Conservation (phyloP, 2,797 vertebrate species). For the Sternarchorhynchus goeldii region DNA sequence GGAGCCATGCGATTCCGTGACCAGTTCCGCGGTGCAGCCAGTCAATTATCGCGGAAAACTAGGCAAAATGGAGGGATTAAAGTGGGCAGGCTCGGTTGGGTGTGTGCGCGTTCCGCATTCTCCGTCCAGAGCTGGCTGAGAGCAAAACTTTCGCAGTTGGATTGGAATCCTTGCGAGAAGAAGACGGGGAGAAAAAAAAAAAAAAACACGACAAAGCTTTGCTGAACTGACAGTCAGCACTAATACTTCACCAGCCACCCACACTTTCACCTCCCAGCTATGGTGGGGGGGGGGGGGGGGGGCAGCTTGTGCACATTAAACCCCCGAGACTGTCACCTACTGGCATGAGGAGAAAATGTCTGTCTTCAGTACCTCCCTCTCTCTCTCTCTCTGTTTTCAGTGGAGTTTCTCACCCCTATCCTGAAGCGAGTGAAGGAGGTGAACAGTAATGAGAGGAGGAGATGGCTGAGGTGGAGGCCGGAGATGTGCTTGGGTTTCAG, state of each 20-base stretch:
- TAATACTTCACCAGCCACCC: conserved; percentile 36
- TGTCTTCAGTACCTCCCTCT: conserved; percentile 24
- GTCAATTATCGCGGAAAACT: conserved; percentile 46
- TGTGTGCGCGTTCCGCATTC: conserved; percentile 38
- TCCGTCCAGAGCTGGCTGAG: conserved; percentile 35
- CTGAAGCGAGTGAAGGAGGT: conserved; percentile 23
- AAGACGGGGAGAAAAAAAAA: conserved; percentile 15
- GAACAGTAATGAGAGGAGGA: conserved; percentile 33
- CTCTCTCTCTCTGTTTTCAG: conserved; percentile 9
- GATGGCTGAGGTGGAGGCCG: conserved; percentile 4
- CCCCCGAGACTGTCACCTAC: conserved; percentile 34
- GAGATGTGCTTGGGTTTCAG: conserved; percentile 22
- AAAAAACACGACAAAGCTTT: conserved; percentile 6
- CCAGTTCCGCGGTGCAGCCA: conserved; percentile 21
- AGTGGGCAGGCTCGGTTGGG: neutral
- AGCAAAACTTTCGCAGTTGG: conserved; percentile 36
- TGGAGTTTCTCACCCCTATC: conserved; percentile 9
- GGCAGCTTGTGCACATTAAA: conserved; percentile 35
- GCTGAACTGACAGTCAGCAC: conserved; percentile 29
- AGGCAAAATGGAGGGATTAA: conserved; percentile 52
- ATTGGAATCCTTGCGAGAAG: conserved; percentile 27
- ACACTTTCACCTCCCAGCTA: conserved; percentile 27
- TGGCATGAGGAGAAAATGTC: conserved; percentile 37
- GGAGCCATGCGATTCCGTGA: conserved; percentile 16
- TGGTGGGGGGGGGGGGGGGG: conserved; percentile 11